Conservation (phyloP, 2,888 invertebrate species). For the Sminthurides aquaticus region DNA sequence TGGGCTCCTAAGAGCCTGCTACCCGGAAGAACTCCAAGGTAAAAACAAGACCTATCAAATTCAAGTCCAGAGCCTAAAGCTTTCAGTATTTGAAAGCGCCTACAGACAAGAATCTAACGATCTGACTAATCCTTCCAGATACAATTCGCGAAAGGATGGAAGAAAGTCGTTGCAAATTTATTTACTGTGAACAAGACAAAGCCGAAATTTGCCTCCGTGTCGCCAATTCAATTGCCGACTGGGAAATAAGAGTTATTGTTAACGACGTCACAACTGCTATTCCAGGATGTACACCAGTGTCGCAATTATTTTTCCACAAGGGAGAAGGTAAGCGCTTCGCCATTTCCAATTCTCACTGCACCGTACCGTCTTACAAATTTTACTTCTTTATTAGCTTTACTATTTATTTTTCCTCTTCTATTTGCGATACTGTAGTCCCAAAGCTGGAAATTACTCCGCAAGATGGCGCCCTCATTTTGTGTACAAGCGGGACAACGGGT, state of each 20-base stretch:
- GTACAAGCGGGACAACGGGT: constrained; percentile 40
- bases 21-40: constrained; percentile 40
- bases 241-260: not conserved
- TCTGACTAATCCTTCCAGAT: too few relatives aligned
- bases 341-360: too few relatives aligned
- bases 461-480: constrained; percentile 31
- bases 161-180: not conserved
- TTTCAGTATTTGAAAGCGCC: too few relatives aligned
- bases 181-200: constrained; percentile 1
- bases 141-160: not conserved
- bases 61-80: too few relatives aligned
- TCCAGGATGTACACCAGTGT: not conserved
- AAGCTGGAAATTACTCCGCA: constrained; percentile 13
- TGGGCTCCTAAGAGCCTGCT: constrained; percentile 32
- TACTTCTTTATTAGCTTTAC: too few relatives aligned
- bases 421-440: not conserved
- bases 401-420: too few relatives aligned
- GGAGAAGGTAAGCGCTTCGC: not conserved
- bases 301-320: not conserved
- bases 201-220: not conserved
- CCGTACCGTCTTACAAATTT: too few relatives aligned
- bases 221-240: not conserved
- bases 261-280: not conserved
- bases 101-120: too few relatives aligned
- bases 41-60: not conserved